phyloP scores from a whole-genome alignment of 2,113 vertebrate genomes.

The Leucosticte australis region DNA sequence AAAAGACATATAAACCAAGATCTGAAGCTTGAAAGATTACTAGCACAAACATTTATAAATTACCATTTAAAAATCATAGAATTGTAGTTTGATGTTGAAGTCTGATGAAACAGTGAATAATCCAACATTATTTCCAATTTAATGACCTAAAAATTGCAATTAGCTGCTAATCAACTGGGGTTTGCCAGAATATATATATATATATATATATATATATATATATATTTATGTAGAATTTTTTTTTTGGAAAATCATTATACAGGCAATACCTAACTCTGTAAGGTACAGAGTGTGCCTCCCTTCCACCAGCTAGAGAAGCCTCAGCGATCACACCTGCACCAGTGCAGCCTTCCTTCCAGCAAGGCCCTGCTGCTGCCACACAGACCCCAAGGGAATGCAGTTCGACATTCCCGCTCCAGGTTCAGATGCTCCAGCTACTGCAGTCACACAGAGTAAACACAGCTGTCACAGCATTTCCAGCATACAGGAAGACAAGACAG shows the following conservation, averaged over 20 bases:
- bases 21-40: background rate
- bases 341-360: background rate
- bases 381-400: background rate
- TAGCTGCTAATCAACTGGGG: background rate
- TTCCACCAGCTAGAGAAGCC: background rate
- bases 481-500: accelerated
- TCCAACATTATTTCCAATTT: background rate
- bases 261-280: background rate
- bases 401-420: accelerated
- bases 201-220: no score
- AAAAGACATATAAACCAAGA: background rate
- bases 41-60: background rate
- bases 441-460: background rate
- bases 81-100: background rate
- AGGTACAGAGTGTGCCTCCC: background rate
- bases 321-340: background rate
- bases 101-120: background rate
- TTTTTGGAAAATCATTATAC: background rate
- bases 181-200: background rate
- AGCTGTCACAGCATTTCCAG: background rate
- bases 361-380: background rate
- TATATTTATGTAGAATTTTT: background rate
- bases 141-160: background rate
- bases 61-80: background rate
- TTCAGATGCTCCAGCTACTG: accelerated